Evolutionary conservation across 2,113 vertebrate species (phyloP).

Genomic region (Gambusia affinis): DNA sequence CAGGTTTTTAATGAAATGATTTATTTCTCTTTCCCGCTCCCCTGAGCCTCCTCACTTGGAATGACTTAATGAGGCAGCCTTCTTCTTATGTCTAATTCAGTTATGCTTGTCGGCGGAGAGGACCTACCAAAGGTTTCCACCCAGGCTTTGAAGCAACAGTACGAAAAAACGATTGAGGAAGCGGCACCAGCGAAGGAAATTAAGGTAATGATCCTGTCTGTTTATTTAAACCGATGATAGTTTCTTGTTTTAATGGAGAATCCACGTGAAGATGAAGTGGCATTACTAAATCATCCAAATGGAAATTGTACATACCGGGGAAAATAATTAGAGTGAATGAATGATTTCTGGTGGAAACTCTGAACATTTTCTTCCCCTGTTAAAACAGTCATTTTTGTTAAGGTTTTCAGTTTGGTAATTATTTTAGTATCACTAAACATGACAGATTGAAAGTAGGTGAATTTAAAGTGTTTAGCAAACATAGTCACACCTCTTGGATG

Average conservation of each 20-base stretch:
- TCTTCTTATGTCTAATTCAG: constrained; percentile 76
- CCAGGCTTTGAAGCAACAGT: constrained; percentile 91
- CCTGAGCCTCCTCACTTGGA: constrained; percentile 59
- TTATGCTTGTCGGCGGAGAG: constrained; percentile 83
- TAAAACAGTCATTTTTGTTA: background rate
- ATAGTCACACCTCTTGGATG: no score
- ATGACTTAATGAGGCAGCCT: constrained; percentile 71
- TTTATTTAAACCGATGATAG: constrained; percentile 46
- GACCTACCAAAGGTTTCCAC: constrained; percentile 89
- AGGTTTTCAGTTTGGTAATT: constrained; percentile 9
- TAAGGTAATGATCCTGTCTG: constrained; percentile 84
- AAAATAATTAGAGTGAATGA: constrained; percentile 46
- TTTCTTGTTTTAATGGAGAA: constrained; percentile 17
- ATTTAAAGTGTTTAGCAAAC: background rate
- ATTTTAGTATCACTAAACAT: background rate
- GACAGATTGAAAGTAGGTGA: background rate
- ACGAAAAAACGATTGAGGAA: constrained; percentile 87
- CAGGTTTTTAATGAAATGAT: constrained; percentile 73
- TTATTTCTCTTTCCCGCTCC: constrained; percentile 65
- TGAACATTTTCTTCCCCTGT: constrained; percentile 4
- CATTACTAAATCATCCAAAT: constrained; percentile 47
- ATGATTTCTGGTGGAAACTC: constrained; percentile 9
- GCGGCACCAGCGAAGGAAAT: constrained; percentile 84
- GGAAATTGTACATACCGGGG: constrained; percentile 25
- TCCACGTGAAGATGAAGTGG: constrained; percentile 24